phyloP scores from a whole-genome alignment of 1,140 invertebrate species.

The Pristionchus pacificus region DNA sequence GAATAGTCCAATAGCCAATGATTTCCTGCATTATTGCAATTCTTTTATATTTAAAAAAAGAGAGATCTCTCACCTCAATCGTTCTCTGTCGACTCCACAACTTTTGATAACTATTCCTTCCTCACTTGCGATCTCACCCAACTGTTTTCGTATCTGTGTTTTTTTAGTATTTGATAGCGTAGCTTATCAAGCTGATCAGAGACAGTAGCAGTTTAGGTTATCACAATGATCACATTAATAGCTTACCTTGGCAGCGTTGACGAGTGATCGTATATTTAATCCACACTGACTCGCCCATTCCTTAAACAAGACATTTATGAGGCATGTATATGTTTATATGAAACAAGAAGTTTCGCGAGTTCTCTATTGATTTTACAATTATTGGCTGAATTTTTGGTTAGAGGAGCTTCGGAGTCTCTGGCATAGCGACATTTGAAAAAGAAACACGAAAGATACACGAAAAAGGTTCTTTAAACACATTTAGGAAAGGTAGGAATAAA shows the following conservation, averaged over 20 bases:
- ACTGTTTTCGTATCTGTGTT: slow-evolving; percentile 74
- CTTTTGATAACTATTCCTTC: slow-evolving; percentile 68
- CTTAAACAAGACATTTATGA: background rate
- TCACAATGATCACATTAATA: background rate
- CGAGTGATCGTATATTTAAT: background rate
- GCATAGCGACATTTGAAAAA: background rate
- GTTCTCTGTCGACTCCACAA: slow-evolving; percentile 68
- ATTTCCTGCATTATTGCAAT: slow-evolving; percentile 62
- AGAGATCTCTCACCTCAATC: slow-evolving; percentile 31
- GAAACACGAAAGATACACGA: background rate
- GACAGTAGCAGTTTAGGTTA: background rate
- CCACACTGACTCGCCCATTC: background rate
- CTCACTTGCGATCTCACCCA: slow-evolving; percentile 72
- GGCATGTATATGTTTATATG: background rate
- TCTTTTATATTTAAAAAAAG: background rate
- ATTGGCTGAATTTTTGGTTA: too few species aligned
- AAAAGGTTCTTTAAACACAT: slow-evolving; percentile 40
- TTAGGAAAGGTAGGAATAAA: too few species aligned
- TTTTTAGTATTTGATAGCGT: too few species aligned
- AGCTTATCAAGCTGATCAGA: too few species aligned
- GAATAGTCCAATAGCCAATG: slow-evolving; percentile 76
- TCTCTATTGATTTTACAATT: slow-evolving; percentile 64
- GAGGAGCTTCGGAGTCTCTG: too few species aligned
- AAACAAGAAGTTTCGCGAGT: background rate
- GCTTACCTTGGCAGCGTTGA: background rate